A percentile compares a stretch with the other conserved stretches of the same genome.
These are phyloP conservation scores for Chamaetylas fuelleborni DNA, from an alignment of 2,113 vertebrate genomes.

Conservation along the genomic window DNA sequence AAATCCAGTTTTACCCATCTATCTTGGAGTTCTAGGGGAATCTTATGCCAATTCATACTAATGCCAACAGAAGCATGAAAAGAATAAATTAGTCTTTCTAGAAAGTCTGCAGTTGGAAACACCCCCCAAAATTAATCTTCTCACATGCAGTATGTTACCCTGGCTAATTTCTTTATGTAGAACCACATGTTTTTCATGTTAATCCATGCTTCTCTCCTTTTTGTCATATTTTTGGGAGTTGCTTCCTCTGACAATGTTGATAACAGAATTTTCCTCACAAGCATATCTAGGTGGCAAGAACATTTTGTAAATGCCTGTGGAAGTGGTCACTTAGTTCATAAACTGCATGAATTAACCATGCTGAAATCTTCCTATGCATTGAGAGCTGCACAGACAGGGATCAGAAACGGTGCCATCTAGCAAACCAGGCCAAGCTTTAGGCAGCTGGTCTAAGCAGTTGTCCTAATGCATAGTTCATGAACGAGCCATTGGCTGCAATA, in stretches of 20 bases:
- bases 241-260: neutral
- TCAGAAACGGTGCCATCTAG: neutral
- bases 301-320: neutral
- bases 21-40: neutral
- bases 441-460: neutral
- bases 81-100: neutral
- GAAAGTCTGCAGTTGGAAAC: neutral
- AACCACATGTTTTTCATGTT: neutral
- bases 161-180: neutral
- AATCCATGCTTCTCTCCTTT: neutral
- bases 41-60: neutral
- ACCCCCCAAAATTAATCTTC: neutral
- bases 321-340: neutral
- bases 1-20: neutral
- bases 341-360: neutral
- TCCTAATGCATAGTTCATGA: conserved; percentile 15
- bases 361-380: neutral
- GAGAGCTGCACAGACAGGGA: neutral
- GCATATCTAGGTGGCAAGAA: neutral
- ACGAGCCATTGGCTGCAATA: neutral
- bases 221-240: neutral
- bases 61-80: neutral
- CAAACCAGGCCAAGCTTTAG: neutral
- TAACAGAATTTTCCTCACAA: neutral
- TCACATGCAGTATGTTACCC: neutral